phyloP scores from a whole-genome alignment of 1,140 invertebrate species.

The Venturia canescens region DNA sequence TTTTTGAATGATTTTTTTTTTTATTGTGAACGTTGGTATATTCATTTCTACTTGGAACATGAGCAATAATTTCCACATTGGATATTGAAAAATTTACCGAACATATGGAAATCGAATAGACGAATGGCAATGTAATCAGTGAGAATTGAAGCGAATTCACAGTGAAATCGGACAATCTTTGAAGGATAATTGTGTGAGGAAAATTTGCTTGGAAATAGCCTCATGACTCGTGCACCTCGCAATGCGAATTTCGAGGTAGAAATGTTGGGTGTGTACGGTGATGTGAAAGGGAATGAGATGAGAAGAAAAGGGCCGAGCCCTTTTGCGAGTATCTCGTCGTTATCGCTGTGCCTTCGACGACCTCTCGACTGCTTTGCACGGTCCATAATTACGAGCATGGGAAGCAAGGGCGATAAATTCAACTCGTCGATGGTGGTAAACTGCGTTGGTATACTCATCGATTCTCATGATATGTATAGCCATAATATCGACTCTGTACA shows the following conservation, averaged over 20 bases:
- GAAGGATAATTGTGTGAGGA: not conserved
- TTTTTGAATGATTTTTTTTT: too few species aligned
- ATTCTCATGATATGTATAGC: not conserved
- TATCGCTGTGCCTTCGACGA: constrained; percentile 25
- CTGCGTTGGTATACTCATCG: not conserved
- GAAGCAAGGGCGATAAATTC: constrained; percentile 21
- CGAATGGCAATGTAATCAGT: not conserved
- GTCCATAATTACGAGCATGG: constrained; percentile 21
- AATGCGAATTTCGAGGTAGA: constrained; percentile 12
- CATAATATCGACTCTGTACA: not conserved
- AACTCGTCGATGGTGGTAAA: constrained; percentile 30
- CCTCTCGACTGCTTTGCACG: not conserved
- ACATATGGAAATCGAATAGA: not conserved
- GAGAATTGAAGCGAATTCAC: not conserved
- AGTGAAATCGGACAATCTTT: not conserved
- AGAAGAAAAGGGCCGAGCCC: not conserved
- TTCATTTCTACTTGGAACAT: too few species aligned
- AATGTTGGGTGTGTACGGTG: not conserved
- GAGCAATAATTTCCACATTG: too few species aligned
- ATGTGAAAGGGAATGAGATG: not conserved
- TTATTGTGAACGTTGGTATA: too few species aligned
- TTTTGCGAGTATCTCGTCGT: constrained; percentile 18
- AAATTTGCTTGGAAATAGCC: constrained; percentile 22
- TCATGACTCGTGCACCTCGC: constrained; percentile 20
- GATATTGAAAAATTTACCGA: too few species aligned